Base-by-base conservation (phyloP, 2,113 vertebrate genomes). In the Xenus cinereus region DNA sequence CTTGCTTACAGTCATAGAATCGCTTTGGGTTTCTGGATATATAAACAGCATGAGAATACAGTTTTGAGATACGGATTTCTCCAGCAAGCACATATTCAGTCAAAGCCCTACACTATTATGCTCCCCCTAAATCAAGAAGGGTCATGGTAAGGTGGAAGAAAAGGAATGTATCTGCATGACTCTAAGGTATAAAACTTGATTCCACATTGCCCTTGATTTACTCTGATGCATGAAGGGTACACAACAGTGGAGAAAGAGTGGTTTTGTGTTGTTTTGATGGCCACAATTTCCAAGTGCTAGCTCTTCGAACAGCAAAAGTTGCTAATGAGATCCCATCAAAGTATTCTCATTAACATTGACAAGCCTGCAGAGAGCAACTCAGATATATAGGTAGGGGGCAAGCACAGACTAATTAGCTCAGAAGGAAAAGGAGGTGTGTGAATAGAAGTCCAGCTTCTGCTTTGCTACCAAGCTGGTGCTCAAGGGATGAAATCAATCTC, bases 91-190 rank as follows among this genome's bases (percentile, higher is more conserved):
- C 6, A 45, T 69, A 28, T 84, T 82, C 62, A 12, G 10, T 85
- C 28, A 39, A 74, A 63, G 8, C 6, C 21, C 59, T 37, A 33
- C 0, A 0, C 21, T 46, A 13, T 39, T 51, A 28, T 43, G 6
- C 20, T 91, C n/a, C 18, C 26, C 20, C 21, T 89, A 84, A 84
- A 84, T 51, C 14, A 73, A 69, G 57, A 57, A 41, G 20, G 7
- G 13, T 0, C 28, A 30, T 24, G 60, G 9, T 32, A 87, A 84
- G 39, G 46, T 46, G 24, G 39, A 91, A 86, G 35, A 2, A 84
- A 84, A 84, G 5, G 12, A 46, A 39, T 39, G 9, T 41, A 17
- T 59, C 30, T 59, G 37, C 12, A 22, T 51, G 26, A 84, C 14
- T 11, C 74, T 45, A 71, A 87, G 32, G 13, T 20, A 56, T 75